Conservation (phyloP, 2,797 vertebrate genomes). For the Sebastes vulpes region DNA sequence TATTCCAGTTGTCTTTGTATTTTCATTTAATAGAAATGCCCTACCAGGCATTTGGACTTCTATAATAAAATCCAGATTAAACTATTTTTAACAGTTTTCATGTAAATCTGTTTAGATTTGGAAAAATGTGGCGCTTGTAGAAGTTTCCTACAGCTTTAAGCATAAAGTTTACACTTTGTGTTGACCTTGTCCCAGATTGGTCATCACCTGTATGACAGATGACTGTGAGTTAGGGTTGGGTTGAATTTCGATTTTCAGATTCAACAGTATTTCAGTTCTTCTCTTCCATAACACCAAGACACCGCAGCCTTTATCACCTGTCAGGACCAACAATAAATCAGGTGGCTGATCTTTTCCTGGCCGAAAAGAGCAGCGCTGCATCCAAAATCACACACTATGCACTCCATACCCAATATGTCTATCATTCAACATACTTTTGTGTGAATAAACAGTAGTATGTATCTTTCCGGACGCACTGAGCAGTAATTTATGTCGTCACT, state of each 20-base stretch:
- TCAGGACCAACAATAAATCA: constrained; percentile 14
- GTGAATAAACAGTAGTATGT: no score
- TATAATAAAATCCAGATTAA: neutral
- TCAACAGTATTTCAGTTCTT: neutral
- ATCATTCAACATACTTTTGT: no score
- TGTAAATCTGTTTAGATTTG: neutral
- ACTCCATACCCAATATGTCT: no score
- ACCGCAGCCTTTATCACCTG: neutral
- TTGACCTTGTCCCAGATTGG: neutral
- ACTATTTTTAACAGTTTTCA: neutral
- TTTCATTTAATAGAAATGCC: neutral
- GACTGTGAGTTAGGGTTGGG: neutral
- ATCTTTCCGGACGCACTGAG: no score
- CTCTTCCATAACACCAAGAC: neutral
- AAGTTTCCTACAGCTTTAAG: neutral
- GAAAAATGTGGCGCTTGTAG: no score
- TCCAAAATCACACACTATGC: no score
- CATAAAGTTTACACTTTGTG: neutral
- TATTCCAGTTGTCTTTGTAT: no score
- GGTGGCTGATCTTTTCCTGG: neutral
- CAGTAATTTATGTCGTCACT: no score
- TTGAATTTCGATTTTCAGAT: neutral
- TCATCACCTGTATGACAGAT: neutral
- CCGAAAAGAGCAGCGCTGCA: neutral
- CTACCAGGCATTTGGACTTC: neutral